Percentiles rank a stretch among this genome's conserved stretches.
Conservation (phyloP, 2,113 vertebrate genomes). For the Pionites leucogaster region DNA sequence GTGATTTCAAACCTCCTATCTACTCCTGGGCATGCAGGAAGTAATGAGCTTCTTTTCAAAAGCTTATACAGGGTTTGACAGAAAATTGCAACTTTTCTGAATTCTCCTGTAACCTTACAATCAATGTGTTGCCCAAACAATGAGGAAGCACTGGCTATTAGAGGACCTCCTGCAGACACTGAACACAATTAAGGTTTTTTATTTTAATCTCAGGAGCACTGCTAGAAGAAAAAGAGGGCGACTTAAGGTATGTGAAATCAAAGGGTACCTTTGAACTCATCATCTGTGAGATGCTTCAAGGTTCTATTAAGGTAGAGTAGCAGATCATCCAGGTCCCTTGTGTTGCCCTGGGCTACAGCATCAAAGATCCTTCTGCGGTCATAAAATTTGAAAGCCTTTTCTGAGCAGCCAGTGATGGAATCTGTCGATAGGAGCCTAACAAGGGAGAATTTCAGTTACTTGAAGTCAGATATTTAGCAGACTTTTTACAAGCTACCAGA, state of each 20-base stretch:
- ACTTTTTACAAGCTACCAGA: not conserved
- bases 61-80: not conserved
- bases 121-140: not conserved
- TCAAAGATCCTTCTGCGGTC: conserved; percentile 81
- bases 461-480: not conserved
- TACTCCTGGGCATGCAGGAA: not conserved
- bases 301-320: conserved; percentile 80
- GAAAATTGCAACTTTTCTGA: not conserved
- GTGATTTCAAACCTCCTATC: not conserved
- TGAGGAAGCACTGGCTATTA: not conserved
- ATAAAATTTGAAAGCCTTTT: conserved; percentile 75
- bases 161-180: not conserved
- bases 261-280: conserved; percentile 85
- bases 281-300: conserved; percentile 85
- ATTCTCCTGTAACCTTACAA: not conserved
- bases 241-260: not conserved
- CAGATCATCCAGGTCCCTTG: conserved; percentile 79
- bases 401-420: conserved; percentile 37
- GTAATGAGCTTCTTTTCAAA: not conserved
- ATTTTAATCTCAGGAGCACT: not conserved
- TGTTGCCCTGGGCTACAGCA: conserved; percentile 83
- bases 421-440: conserved; percentile 57
- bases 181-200: not conserved
- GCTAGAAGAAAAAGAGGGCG: not conserved
- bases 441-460: not conserved